These are phyloP conservation scores for Botia kubotai DNA, from an alignment of 2,797 vertebrate genomes.

Conservation along the genomic window DNA sequence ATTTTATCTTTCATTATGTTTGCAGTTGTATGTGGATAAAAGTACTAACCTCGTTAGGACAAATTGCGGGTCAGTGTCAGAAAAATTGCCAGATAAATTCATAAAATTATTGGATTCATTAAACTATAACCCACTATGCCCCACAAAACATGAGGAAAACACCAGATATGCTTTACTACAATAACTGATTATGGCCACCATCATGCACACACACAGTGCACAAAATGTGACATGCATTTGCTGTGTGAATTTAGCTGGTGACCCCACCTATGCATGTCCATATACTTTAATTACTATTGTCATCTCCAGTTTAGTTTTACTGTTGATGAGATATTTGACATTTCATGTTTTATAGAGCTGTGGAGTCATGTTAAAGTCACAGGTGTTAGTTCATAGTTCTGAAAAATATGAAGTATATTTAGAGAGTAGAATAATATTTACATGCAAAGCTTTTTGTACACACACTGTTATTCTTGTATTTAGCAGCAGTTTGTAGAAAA, in stretches of 20 bases:
- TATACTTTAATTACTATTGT: conserved; percentile 85
- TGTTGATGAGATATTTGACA: conserved; percentile 79
- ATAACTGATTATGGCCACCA: conserved; percentile 67
- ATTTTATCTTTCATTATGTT: conserved; percentile 2
- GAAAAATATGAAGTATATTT: conserved; percentile 85
- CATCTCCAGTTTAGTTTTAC: conserved; percentile 86
- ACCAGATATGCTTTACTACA: conserved; percentile 68
- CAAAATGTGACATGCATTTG: conserved; percentile 79
- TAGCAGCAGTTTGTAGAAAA: conserved; percentile 79
- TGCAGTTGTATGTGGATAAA: background rate
- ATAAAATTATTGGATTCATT: background rate
- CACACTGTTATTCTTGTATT: conserved; percentile 84
- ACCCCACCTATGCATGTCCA: conserved; percentile 91
- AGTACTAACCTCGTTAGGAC: conserved; percentile 1
- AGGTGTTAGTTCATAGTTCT: conserved; percentile 61
- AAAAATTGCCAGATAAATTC: conserved; percentile 17
- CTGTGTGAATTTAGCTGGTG: conserved; percentile 87
- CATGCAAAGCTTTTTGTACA: conserved; percentile 91
- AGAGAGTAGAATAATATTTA: conserved; percentile 87
- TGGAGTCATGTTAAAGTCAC: conserved; percentile 89
- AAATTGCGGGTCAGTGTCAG: conserved; percentile 8
- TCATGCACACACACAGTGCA: conserved; percentile 60
- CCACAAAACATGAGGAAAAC: conserved; percentile 73
- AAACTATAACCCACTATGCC: conserved; percentile 68
- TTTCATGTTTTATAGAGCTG: conserved; percentile 95